Evolutionary conservation across 1,140 invertebrate species (phyloP), one percentile per base, ranked within the genome.

Genomic region (Drosophila trapezifrons): DNA sequence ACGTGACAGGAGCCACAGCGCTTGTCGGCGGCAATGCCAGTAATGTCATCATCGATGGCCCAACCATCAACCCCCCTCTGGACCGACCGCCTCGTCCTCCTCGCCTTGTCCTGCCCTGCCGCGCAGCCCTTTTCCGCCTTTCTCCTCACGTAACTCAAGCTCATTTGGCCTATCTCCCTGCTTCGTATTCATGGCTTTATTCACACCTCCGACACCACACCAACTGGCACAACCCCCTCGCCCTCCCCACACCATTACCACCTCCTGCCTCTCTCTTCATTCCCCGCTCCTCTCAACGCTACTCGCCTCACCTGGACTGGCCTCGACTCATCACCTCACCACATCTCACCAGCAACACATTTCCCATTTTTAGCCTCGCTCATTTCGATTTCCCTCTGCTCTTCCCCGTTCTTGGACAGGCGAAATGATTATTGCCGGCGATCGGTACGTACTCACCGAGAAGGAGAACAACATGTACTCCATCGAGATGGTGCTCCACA

Each of bases 361-460:
- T 22, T 37, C 29, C 35, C 52, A 42, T 47, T 64, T 72, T 40
- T 49, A 59, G 43, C 35, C 22, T 27, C 64, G 47, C 59, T 63
- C 45, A 55, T 74, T 76, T 63, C 40, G 37, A 35, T 56, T 67
- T 58, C 17, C 17, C 9, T 27, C 2, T 40, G 12, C 25, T 37
- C 27, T 27, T 64, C 37, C 17, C 90, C n/a, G 56, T 27, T 32
- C 29, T 1, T 1, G 13, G 29, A 62, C 92, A 96, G 96, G 96
- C 78, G 96, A 97, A 90, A 97, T 97, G 96, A 97, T 97, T 92
- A 96, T 97, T 86, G 94, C 94, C 17, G 97, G 96, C 85, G 96
- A 96, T 82, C 96, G 96, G 78, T 96, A 96, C 90, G 92, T 94
- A 37, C 96, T 97, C 94, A 94, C 94, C 7, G 96, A 97, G 89